phyloP scores from a whole-genome alignment of 37 sponge, comb jelly and placozoan genomes.

The Hexactinellida sp. region DNA sequence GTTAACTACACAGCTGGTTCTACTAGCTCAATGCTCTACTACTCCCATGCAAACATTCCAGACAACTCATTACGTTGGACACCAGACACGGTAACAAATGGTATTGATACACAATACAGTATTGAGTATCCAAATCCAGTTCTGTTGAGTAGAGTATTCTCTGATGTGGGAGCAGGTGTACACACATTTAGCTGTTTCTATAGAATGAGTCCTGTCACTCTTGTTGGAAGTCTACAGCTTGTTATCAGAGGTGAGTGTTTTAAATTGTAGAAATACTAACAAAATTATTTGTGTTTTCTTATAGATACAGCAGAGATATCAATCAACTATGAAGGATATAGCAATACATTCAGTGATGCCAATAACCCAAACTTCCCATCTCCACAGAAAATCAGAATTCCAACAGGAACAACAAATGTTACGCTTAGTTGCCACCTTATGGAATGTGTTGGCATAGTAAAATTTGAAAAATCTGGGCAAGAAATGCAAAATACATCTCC shows the following conservation, averaged over 20 bases:
- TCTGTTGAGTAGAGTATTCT: not conserved
- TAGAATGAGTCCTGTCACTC: not conserved
- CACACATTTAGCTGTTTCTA: not conserved
- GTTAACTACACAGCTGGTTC: not conserved
- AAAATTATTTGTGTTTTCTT: not conserved
- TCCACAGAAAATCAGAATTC: not conserved
- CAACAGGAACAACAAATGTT: not conserved
- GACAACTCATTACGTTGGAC: not conserved
- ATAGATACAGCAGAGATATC: not conserved
- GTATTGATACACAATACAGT: not conserved
- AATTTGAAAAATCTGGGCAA: not conserved
- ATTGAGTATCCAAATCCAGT: conserved; percentile 7
- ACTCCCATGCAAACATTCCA: not conserved
- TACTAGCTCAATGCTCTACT: not conserved
- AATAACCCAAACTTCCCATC: not conserved
- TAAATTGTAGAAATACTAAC: not conserved
- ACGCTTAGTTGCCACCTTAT: not conserved
- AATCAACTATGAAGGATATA: not conserved
- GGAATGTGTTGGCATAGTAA: not conserved
- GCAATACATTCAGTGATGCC: not conserved
- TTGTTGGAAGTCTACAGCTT: not conserved
- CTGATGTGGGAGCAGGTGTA: not conserved
- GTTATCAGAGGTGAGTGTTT: not conserved
- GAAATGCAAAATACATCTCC: too few species aligned
- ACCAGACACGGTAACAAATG: not conserved